Evolutionary conservation across 2,888 invertebrate species (phyloP).

Genomic region (Mimumesa dahlbomi): DNA sequence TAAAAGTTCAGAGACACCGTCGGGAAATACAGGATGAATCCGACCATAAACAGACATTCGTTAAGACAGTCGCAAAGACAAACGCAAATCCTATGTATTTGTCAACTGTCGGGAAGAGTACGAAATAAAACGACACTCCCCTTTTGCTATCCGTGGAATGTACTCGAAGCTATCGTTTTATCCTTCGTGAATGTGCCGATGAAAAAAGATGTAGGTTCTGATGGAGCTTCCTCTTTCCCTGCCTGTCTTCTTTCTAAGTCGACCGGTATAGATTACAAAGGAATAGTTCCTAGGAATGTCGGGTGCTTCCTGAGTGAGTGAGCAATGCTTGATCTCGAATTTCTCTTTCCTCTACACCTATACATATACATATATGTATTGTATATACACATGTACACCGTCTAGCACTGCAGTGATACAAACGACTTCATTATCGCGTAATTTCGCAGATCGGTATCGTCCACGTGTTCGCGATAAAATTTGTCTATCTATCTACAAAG

Average conservation of each 20-base stretch:
- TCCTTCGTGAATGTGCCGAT: slow-evolving; percentile 25
- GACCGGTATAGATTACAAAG: slow-evolving; percentile 58
- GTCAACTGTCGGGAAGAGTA: slow-evolving; percentile 4
- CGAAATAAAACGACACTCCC: slow-evolving; percentile 10
- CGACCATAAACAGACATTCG: neutral
- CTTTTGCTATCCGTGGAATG: slow-evolving; percentile 43
- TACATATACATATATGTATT: slow-evolving; percentile 1
- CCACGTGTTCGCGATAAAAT: neutral
- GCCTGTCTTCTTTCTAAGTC: slow-evolving; percentile 42
- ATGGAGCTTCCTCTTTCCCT: slow-evolving; percentile 28
- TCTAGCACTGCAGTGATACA: slow-evolving; percentile 2
- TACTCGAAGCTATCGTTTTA: slow-evolving; percentile 35
- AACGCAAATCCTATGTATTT: slow-evolving; percentile 12
- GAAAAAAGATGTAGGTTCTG: slow-evolving; percentile 39
- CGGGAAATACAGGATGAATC: neutral
- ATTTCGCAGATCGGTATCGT: neutral
- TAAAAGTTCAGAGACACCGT: too few relatives aligned
- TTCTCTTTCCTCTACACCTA: slow-evolving; percentile 30
- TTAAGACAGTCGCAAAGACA: neutral
- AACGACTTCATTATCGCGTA: slow-evolving; percentile 49
- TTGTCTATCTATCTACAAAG: too few relatives aligned
- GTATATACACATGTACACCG: too few relatives aligned
- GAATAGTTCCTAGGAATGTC: slow-evolving; percentile 57
- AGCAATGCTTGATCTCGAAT: slow-evolving; percentile 49
- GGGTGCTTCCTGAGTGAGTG: slow-evolving; percentile 23